Base-by-base conservation (phyloP, 2,113 vertebrate genomes). In the Oncorhynchus keta region DNA sequence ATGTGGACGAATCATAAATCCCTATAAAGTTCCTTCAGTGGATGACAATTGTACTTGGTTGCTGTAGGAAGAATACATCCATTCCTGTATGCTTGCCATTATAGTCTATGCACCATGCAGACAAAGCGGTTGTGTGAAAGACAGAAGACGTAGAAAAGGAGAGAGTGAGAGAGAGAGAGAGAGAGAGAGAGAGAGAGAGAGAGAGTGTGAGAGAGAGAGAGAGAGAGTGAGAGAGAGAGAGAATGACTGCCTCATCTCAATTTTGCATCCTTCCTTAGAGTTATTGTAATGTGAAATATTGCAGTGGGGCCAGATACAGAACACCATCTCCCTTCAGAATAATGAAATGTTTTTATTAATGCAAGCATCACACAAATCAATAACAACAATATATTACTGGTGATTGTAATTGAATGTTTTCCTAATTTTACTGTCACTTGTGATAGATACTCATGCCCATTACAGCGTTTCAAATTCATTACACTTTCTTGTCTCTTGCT, bases 331-430 rank as follows among this genome's bases (percentile, higher is more conserved):
- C 90, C 72, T 89, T 84, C 81, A 88, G 69, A 67, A 80, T 94
- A 93, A 95, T 93, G 91, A 94, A 94, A 87, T 89, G 84, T 91
- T 91, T 92, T 88, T 93, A 92, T 94, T 93, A 94, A 93, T 92
- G 87, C 89, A 84, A 91, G 81, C 87, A 89, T 90, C 90, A 93
- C 74, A 64, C 93, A 93, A 95, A 94, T 95, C 93, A 95, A 95
- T 95, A 94, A 77, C 77, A 94, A 94, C 94, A 95, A 93, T 94
- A 92, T 93, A 94, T 95, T 94, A 91, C 83, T 75, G 85, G 85
- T 94, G 91, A 95, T 94, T 94, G 81, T 93, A 95, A 95, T 93
- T 93, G 90, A 95, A 93, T 92, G 90, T 93, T 94, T 93, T 94
- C 89, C 92, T 95, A 95, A 94, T 95, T 95, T 91, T 93, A 93